Percentiles rank a stretch among this genome's conserved stretches.
These are phyloP conservation scores for Phasia obesa DNA, from an alignment of 2,888 invertebrate genomes.

Conservation along the genomic window DNA sequence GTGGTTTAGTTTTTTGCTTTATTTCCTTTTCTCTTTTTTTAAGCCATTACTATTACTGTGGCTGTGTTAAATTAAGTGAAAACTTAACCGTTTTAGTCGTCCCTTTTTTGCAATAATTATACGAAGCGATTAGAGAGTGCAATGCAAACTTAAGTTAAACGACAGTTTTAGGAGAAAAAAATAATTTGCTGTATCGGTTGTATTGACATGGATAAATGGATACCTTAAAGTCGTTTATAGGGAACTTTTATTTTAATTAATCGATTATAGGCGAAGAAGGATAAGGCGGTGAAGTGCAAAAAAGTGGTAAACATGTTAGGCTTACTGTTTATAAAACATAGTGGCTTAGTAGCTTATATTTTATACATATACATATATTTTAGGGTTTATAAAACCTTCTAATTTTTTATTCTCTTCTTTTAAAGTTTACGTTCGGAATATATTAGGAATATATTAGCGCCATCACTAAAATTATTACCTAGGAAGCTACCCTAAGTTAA, in stretches of 20 bases:
- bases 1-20: conserved; percentile 31
- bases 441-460: too few relatives aligned
- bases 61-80: conserved; percentile 60
- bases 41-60: conserved; percentile 20
- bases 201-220: background rate
- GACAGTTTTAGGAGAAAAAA: background rate
- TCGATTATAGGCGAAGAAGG: background rate
- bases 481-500: too few relatives aligned
- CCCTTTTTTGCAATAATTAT: conserved; percentile 42
- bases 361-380: too few relatives aligned
- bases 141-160: conserved; percentile 28
- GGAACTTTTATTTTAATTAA: background rate
- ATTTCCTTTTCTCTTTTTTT: conserved; percentile 7
- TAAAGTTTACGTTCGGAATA: too few relatives aligned
- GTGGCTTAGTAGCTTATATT: too few relatives aligned
- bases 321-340: too few relatives aligned
- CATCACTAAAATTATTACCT: too few relatives aligned
- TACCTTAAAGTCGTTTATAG: background rate
- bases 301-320: too few relatives aligned
- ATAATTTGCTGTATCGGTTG: background rate
- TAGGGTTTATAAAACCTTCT: too few relatives aligned
- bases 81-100: conserved; percentile 41
- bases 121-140: background rate
- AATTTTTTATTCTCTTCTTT: too few relatives aligned
- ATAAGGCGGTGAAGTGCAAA: too few relatives aligned